Conservation (phyloP, 2,888 invertebrate genomes). For the Nebria salina region DNA sequence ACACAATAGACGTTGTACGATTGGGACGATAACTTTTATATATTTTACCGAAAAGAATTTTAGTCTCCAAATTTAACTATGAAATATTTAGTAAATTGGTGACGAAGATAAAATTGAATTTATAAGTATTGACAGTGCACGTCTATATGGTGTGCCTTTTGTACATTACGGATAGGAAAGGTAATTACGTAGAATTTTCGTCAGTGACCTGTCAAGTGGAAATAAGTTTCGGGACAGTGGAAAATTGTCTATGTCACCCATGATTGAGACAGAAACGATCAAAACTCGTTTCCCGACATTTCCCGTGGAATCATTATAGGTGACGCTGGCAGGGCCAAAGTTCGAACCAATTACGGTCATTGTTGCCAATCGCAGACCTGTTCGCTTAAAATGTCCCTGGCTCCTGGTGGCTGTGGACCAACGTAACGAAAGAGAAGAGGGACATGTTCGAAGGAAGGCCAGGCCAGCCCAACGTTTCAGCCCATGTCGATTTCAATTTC, state of each 20-base stretch:
- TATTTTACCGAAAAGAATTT: neutral
- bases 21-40: neutral
- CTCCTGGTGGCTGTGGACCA: constrained; percentile 20
- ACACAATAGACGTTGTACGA: neutral
- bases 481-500: constrained; percentile 60
- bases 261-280: constrained; percentile 19
- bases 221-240: neutral
- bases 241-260: neutral
- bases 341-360: constrained; percentile 62
- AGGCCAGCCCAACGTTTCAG: constrained; percentile 47
- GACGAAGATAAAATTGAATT: neutral
- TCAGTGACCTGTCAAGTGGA: neutral
- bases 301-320: constrained; percentile 57
- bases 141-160: no score
- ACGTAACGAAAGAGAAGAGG: constrained; percentile 42
- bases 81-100: neutral
- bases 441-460: neutral
- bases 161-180: neutral
- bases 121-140: no score
- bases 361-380: constrained; percentile 62
- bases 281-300: constrained; percentile 40
- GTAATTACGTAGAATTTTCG: neutral
- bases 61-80: neutral
- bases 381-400: constrained; percentile 56
- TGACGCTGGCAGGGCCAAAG: constrained; percentile 58